Conservation (phyloP, 2,888 invertebrate genomes). For the Gari tellinella region DNA sequence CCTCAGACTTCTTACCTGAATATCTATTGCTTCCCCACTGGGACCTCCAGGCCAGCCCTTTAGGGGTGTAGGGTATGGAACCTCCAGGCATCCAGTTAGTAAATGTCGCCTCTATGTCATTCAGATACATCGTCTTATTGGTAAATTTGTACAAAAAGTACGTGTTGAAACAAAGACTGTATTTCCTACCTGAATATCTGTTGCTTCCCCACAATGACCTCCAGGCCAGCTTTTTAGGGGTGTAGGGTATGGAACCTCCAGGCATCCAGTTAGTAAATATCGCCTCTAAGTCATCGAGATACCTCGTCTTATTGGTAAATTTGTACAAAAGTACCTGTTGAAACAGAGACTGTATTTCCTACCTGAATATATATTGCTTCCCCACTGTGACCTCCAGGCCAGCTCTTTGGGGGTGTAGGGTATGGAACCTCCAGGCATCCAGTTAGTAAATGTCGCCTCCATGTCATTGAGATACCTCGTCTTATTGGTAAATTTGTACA, state of each 20-base stretch:
- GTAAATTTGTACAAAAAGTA: constrained; percentile 70
- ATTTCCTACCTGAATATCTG: constrained; percentile 65
- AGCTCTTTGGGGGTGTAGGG: constrained; percentile 73
- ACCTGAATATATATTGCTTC: constrained; percentile 71
- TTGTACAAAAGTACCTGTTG: constrained; percentile 72
- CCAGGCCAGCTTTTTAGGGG: constrained; percentile 72
- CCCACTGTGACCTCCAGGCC: constrained; percentile 71
- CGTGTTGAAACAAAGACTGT: too few species aligned
- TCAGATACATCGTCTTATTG: constrained; percentile 61
- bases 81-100: constrained; percentile 69
- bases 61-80: constrained; percentile 68
- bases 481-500: constrained; percentile 68
- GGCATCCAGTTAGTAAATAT: constrained; percentile 69
- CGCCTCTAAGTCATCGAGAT: constrained; percentile 63
- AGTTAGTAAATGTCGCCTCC: constrained; percentile 62
- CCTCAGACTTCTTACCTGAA: constrained; percentile 44
- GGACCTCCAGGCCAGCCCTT: constrained; percentile 67
- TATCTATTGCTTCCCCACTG: constrained; percentile 76
- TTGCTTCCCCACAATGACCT: constrained; percentile 71
- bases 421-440: constrained; percentile 68
- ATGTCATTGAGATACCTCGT: constrained; percentile 65
- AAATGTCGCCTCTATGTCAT: constrained; percentile 64
- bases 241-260: constrained; percentile 66
- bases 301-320: constrained; percentile 64
- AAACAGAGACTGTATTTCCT: too few species aligned